A percentile compares a stretch with the other conserved stretches of the same genome.
Conservation (phyloP, 2,113 vertebrate species). For the Gyps fulvus region DNA sequence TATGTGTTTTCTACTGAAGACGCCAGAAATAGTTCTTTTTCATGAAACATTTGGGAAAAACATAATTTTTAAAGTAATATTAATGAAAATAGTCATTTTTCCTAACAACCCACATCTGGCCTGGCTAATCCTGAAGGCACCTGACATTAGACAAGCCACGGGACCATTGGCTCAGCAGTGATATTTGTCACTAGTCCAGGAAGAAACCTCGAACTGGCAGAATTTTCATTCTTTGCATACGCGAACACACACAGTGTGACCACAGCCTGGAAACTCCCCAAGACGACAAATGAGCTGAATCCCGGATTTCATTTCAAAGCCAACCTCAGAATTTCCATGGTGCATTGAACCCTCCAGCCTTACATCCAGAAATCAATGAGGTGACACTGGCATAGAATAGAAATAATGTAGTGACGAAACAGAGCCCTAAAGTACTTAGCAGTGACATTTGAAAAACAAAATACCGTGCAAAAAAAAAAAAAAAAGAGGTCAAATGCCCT, state of each 20-base stretch:
- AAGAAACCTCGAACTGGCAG: constrained; percentile 59
- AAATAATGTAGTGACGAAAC: constrained; percentile 42
- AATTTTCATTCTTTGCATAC: constrained; percentile 52
- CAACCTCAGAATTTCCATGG: constrained; percentile 60
- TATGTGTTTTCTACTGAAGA: background rate
- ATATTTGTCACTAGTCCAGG: constrained; percentile 58
- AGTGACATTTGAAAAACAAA: constrained; percentile 39
- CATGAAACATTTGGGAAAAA: background rate
- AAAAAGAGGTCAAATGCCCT: background rate
- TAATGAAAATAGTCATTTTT: constrained; percentile 44
- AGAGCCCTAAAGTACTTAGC: background rate
- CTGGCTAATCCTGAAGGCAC: constrained; percentile 54
- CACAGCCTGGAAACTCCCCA: constrained; percentile 63
- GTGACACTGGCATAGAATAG: constrained; percentile 44
- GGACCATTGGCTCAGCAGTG: background rate
- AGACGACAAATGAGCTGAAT: constrained; percentile 58
- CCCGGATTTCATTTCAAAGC: constrained; percentile 63
- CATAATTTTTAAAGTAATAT: background rate
- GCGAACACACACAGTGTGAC: constrained; percentile 62
- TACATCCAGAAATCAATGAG: constrained; percentile 46
- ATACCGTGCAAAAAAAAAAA: background rate
- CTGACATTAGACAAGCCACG: constrained; percentile 34
- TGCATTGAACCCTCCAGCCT: constrained; percentile 13
- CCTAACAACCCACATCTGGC: constrained; percentile 36
- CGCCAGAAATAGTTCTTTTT: background rate